Base-by-base conservation (phyloP, 2,888 invertebrate genomes). In the Caenorhabditis sp. region DNA sequence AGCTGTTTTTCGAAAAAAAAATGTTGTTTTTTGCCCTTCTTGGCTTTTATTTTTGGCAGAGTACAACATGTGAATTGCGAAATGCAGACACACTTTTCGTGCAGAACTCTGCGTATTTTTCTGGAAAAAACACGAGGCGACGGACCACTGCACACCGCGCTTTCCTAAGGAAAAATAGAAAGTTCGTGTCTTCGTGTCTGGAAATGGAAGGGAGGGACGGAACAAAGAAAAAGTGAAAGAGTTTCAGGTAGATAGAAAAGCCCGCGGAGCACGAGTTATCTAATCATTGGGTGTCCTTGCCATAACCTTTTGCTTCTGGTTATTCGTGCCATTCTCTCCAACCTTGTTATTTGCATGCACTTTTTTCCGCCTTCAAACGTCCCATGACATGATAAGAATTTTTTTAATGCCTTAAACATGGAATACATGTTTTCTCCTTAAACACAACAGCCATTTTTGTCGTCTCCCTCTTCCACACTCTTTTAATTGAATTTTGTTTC, bases 1-100 rank as follows among this genome's bases (percentile, higher is more conserved):
- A 65, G 63, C 73, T 65, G 73, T 73, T 73, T 65, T 73, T 59
- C 39, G 24, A 20, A 55, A 56, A 71, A 62, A 59, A 59, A 52
- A 58, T 55, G 70, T 35, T 70, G 70, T 70, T 70, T 70, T 70
- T 70, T 70, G 32, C 58, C 53, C 53, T 39, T 39, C 24, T 13
- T 20, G n/a, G 39, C 48, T 56, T 26, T 48, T 43, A 37, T 68
- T 68, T 58, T 24, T n/a, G 30, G 17, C 15, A 52, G 59, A 70
- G 59, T 70, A 22, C 70, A 70, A 13, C 22, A 45, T 26, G 8
- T 35, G 24, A 58, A 59, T 59, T 70, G 59, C 70, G 70, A 70
- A 61, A 70, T 43, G 56, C 39, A 56, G 30, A 39, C 35, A n/a
- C n/a, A 9, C 53, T 53, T 20, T 68, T 50, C 32, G 39, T 58